Base-by-base conservation (phyloP, 2,113 vertebrate genomes). In the Lampris incognitus region DNA sequence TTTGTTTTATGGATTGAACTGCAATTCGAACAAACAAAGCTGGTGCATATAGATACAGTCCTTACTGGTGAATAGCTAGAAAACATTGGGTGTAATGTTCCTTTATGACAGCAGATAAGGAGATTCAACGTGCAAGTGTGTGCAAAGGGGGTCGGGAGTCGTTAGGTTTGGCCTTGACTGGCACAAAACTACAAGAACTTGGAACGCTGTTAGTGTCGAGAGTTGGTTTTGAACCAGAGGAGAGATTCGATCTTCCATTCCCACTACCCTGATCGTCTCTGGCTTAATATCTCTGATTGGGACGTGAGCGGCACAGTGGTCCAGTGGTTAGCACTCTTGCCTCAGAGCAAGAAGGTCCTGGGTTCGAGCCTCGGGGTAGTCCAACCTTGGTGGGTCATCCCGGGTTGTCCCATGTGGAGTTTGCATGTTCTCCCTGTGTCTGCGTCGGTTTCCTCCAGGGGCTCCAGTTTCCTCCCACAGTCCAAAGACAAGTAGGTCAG, bases 1-100 rank as follows among this genome's bases (percentile, higher is more conserved):
- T 69, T 6, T 39, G 62, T 42, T 59, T 55, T 78, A 61, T 24
- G 60, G 6, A 66, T 64, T 7, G 51, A 40, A 72, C 67, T 79
- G 40, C 50, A 1, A 36, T 62, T 74, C 48, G 50, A 59, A 74
- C 52, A 66, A 36, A 65, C 44, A 37, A 49, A 38, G 59, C 39
- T 42, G 59, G 39, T 40, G 9, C 10, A 42, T 0, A 1, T 4
- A 1, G 9, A 24, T 50, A 39, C 2, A 55, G 50, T 69, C 73
- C 24, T 69, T 10, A 44, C 13, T 55, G 72, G 48, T 71, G 36
- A 77, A 79, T 65, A 6, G 5, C 40, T 55, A 74, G 60, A 11
- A 9, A 52, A 70, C 69, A 41, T 57, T 38, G 68, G 69, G 49
- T 79, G n/a, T 13, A 13, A 58, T 61, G 64, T 9, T 65, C 57